Percentiles rank a stretch among this genome's conserved stretches.
These are phyloP conservation scores for Drosophila niveifrons DNA, from an alignment of 2,888 invertebrate genomes.

Conservation along the genomic window DNA sequence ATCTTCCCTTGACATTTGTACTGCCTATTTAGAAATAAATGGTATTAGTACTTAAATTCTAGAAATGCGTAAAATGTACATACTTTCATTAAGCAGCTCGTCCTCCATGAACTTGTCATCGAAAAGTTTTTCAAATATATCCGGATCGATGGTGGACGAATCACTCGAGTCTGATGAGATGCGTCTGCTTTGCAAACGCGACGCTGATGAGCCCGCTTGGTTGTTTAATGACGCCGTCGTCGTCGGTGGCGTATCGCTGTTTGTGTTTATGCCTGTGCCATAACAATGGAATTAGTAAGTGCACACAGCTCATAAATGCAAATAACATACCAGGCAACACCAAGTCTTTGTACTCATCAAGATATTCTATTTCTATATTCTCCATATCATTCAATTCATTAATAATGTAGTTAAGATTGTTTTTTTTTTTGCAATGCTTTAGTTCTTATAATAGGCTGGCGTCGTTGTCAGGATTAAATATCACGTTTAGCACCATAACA, in stretches of 20 bases:
- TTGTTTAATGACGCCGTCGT: slow-evolving; percentile 29
- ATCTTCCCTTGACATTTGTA: slow-evolving; percentile 17
- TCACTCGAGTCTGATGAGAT: slow-evolving; percentile 69
- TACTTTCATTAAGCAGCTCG: slow-evolving; percentile 63
- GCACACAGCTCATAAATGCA: background rate
- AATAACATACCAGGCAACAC: slow-evolving; percentile 80
- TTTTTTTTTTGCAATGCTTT: slow-evolving; percentile 14
- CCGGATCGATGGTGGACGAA: slow-evolving; percentile 79
- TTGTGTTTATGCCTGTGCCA: slow-evolving; percentile 56
- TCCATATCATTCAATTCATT: slow-evolving; percentile 73
- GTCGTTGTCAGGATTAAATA: slow-evolving; percentile 4
- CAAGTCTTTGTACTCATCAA: slow-evolving; percentile 84
- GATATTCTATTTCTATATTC: slow-evolving; percentile 84
- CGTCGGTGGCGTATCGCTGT: slow-evolving; percentile 22
- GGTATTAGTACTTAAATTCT: background rate
- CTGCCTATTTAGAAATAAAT: slow-evolving; percentile 13
- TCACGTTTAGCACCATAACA: slow-evolving; percentile 21
- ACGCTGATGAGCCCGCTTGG: slow-evolving; percentile 5
- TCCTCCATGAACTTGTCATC: slow-evolving; percentile 76
- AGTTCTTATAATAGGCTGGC: slow-evolving; percentile 4
- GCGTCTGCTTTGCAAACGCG: slow-evolving; percentile 44
- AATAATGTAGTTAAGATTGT: slow-evolving; percentile 6
- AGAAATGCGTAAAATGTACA: background rate
- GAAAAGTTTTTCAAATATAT: slow-evolving; percentile 81
- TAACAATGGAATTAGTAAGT: background rate